Base-by-base conservation (phyloP, 2,888 invertebrate species). In the Bimastos eiseni region DNA sequence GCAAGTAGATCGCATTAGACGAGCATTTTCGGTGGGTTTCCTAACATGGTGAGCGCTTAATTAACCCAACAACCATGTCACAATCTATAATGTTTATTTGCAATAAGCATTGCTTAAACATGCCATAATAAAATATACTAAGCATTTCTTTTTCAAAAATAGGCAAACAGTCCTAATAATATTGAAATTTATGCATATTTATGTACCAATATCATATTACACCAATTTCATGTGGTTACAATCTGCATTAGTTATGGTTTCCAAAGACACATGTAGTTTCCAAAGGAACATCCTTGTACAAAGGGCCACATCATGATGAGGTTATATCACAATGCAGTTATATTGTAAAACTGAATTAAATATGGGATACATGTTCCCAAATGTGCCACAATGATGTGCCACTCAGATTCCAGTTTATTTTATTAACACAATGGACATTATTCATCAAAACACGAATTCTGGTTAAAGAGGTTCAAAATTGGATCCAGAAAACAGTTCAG, bases 61-160 rank as follows among this genome's bases (percentile, higher is more conserved):
- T n/a, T n/a, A 38, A 38, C 38, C 24, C 70, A 70, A n/a, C 70
- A 70, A 70, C 70, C 70, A 70, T n/a, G 8, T 70, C 11, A 70
- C 70, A n/a, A 70, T n/a, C n/a, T 70, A 70, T 11, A 70, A 70
- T 70, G 70, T 70, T 70, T 70, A 70, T 70, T 70, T n/a, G 70
- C 70, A 70, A 70, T 70, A 70, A 70, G n/a, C n/a, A 70, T 70
- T 70, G 70, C 70, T 70, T 70, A n/a, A 70, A 70, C n/a, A n/a
- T 70, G 8, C 70, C 70, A 70, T 70, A n/a, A 70, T 70, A 70
- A 70, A 70, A 70, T n/a, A n/a, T 70, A 70, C 70, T 70, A 70
- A n/a, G n/a, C 30, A 70, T 70, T 49, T 17, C 17, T 49, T 24
- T 49, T 11, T 70, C 70, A 70, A 70, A 70, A 70, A 70, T 70